Percentiles rank a stretch among this genome's conserved stretches.
Evolutionary conservation across 2,888 invertebrate species (phyloP).

Genomic region (Dorcus hopei): DNA sequence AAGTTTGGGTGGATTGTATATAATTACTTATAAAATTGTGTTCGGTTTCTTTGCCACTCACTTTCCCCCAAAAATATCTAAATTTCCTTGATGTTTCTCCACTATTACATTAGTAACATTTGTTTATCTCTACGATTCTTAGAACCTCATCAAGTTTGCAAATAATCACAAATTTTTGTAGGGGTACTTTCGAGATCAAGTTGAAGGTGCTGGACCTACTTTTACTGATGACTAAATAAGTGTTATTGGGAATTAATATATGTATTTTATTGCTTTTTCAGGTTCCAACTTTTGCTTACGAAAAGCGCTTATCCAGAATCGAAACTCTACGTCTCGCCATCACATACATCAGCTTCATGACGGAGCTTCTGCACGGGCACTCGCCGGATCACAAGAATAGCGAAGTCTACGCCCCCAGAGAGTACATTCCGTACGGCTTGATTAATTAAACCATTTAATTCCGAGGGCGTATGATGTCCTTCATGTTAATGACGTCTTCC

Average conservation of each 20-base stretch:
- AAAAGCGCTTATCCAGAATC: conserved; percentile 91
- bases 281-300: conserved; percentile 95
- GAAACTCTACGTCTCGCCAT: conserved; percentile 93
- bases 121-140: too few species aligned
- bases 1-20: too few species aligned
- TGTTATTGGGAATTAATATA: background rate
- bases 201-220: background rate
- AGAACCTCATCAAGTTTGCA: too few species aligned
- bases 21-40: too few species aligned
- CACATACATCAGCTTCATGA: conserved; percentile 96
- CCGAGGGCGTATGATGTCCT: too few species aligned
- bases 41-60: too few species aligned
- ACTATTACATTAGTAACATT: too few species aligned
- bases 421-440: conserved; percentile 48
- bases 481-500: too few species aligned
- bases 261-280: conserved; percentile 34
- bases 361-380: conserved; percentile 73
- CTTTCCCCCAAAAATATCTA: too few species aligned
- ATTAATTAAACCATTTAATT: conserved; percentile 4
- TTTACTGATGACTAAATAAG: background rate
- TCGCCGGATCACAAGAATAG: conserved; percentile 41
- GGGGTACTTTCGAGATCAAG: background rate
- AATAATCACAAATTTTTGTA: too few species aligned
- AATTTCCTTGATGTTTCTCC: too few species aligned
- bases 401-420: conserved; percentile 45